Conservation (phyloP, 2,888 invertebrate species). For the Eretmocerus hayati region DNA sequence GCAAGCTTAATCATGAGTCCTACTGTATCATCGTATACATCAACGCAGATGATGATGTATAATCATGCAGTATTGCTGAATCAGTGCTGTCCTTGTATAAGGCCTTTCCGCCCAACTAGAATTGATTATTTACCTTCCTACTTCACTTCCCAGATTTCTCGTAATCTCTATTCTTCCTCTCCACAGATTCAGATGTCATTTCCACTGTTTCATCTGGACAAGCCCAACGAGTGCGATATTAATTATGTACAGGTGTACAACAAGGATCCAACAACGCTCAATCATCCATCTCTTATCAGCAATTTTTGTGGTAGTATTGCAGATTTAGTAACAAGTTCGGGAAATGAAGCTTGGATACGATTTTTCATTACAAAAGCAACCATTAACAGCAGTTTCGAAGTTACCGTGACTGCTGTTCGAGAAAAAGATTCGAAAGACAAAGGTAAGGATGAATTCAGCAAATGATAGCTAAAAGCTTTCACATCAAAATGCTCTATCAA, state of each 20-base stretch:
- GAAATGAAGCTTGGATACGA: conserved; percentile 66
- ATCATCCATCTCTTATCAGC: conserved; percentile 55
- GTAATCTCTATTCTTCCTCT: conserved; percentile 1
- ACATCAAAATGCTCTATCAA: too few species aligned
- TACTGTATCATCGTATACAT: too few species aligned
- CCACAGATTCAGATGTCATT: conserved; percentile 66
- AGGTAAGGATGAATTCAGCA: conserved; percentile 38
- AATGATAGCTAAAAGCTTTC: background rate
- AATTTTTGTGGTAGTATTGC: conserved; percentile 84
- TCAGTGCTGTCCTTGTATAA: too few species aligned
- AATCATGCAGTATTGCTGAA: too few species aligned
- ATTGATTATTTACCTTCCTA: too few species aligned
- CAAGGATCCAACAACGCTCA: conserved; percentile 38
- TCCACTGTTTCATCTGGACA: conserved; percentile 56
- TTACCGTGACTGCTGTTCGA: conserved; percentile 69
- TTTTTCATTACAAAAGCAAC: conserved; percentile 62
- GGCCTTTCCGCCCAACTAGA: too few species aligned
- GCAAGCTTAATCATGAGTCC: too few species aligned
- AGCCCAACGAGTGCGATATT: conserved; percentile 70
- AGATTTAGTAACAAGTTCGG: conserved; percentile 62
- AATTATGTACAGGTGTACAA: conserved; percentile 71
- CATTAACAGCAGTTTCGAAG: conserved; percentile 60
- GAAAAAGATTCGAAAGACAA: conserved; percentile 51
- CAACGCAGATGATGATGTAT: too few species aligned
- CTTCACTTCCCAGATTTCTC: too few species aligned